Percentiles rank a stretch among this genome's conserved stretches.
Evolutionary conservation across 2,113 vertebrate genomes (phyloP).

Genomic region (Hippocampus guttulatus): DNA sequence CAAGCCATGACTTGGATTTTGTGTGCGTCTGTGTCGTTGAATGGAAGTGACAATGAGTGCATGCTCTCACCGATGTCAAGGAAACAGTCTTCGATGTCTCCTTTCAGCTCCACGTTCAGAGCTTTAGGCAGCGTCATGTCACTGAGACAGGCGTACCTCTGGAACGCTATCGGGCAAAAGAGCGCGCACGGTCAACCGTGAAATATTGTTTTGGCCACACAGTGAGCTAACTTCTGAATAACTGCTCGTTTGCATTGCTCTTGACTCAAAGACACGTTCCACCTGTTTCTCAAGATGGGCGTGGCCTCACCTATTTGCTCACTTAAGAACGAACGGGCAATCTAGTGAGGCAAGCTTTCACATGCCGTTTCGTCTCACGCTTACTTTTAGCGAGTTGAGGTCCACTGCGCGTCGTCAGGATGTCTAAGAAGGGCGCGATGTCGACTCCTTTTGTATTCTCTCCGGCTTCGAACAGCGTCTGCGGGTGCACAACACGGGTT

Average conservation of each 20-base stretch:
- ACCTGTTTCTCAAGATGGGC: background rate
- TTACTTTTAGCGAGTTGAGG: slow-evolving; percentile 80
- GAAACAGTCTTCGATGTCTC: slow-evolving; percentile 86
- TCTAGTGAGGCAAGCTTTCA: slow-evolving; percentile 1
- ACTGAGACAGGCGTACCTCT: slow-evolving; percentile 59
- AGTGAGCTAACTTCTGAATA: background rate
- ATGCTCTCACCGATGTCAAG: slow-evolving; percentile 80
- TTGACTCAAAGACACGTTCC: slow-evolving; percentile 26
- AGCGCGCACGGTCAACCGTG: background rate
- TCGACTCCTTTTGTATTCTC: slow-evolving; percentile 74
- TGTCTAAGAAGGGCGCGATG: slow-evolving; percentile 68
- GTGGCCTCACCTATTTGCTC: slow-evolving; percentile 40
- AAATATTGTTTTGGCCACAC: background rate
- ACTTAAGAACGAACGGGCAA: background rate
- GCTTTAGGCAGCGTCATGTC: slow-evolving; percentile 79
- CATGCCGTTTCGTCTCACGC: slow-evolving; percentile 1
- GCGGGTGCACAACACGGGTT: background rate
- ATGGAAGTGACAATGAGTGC: background rate
- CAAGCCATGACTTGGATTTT: no score
- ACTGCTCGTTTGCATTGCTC: background rate
- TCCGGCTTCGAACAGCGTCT: slow-evolving; percentile 84
- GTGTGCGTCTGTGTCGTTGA: background rate
- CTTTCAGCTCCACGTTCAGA: slow-evolving; percentile 79
- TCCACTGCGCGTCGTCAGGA: slow-evolving; percentile 77
- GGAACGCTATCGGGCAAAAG: slow-evolving; percentile 37